phyloP scores from a whole-genome alignment of 2,113 vertebrate species.

The Phoxinus phoxinus region DNA sequence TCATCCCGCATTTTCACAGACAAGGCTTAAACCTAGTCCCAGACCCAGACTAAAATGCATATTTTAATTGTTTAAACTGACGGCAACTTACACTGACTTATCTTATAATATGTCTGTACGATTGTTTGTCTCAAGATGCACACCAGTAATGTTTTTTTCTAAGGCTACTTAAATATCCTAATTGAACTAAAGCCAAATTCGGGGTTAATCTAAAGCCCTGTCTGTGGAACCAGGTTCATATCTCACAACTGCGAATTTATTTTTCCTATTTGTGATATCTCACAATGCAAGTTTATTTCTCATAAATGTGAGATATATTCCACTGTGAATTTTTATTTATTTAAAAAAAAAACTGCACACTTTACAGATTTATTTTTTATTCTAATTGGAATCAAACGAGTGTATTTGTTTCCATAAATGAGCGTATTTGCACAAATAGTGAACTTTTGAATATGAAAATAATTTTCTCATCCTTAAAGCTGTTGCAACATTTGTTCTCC shows the following conservation, averaged over 20 bases:
- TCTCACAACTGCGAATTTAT: not conserved
- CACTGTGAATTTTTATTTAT: not conserved
- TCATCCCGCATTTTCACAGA: no score
- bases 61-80: no score
- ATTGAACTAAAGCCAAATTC: no score
- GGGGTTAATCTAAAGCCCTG: no score
- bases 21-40: no score
- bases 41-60: no score
- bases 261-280: not conserved
- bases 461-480: not conserved
- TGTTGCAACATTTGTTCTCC: conserved; percentile 2
- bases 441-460: not conserved
- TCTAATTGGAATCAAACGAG: not conserved
- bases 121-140: no score
- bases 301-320: not conserved
- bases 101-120: no score
- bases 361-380: not conserved
- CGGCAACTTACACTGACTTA: no score
- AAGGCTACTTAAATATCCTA: no score
- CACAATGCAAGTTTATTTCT: not conserved
- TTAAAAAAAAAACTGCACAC: not conserved
- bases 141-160: no score
- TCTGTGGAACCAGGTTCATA: not conserved
- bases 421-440: not conserved
- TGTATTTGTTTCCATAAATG: not conserved